Conservation (phyloP, 2,888 invertebrate species). For the Luperina nickerlii region DNA sequence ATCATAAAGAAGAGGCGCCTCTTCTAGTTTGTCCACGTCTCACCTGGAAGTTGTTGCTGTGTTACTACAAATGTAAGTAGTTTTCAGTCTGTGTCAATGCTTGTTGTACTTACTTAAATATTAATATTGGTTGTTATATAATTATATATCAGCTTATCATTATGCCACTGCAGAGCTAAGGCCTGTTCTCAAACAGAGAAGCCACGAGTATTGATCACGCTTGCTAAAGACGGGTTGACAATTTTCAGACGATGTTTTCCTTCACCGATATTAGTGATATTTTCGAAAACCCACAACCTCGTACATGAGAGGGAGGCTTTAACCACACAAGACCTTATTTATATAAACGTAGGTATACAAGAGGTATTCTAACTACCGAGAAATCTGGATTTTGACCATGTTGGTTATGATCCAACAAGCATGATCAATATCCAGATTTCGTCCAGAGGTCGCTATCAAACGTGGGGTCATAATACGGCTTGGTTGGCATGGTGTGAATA, state of each 20-base stretch:
- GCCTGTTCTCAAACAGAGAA: neutral
- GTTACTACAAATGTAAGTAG: constrained; percentile 1
- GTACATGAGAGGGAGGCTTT: neutral
- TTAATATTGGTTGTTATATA: neutral
- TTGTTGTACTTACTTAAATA: neutral
- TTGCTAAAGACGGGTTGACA: neutral
- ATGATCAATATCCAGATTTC: too few species aligned
- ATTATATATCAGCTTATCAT: neutral
- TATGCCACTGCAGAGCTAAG: neutral
- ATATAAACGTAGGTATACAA: neutral
- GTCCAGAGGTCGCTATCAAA: neutral
- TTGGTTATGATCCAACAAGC: neutral
- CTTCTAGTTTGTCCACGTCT: neutral
- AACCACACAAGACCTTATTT: neutral
- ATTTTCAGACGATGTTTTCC: neutral
- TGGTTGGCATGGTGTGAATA: neutral
- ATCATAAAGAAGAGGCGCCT: constrained; percentile 34
- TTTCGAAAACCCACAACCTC: neutral
- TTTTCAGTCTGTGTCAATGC: neutral
- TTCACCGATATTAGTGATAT: neutral
- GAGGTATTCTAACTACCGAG: neutral
- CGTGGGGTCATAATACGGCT: neutral
- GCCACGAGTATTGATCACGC: too few species aligned
- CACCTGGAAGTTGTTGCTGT: neutral
- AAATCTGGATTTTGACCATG: neutral